Evolutionary conservation across 1,140 invertebrate genomes (phyloP), one percentile per base, ranked within the genome.

Genomic region (Bemisia tabaci): DNA sequence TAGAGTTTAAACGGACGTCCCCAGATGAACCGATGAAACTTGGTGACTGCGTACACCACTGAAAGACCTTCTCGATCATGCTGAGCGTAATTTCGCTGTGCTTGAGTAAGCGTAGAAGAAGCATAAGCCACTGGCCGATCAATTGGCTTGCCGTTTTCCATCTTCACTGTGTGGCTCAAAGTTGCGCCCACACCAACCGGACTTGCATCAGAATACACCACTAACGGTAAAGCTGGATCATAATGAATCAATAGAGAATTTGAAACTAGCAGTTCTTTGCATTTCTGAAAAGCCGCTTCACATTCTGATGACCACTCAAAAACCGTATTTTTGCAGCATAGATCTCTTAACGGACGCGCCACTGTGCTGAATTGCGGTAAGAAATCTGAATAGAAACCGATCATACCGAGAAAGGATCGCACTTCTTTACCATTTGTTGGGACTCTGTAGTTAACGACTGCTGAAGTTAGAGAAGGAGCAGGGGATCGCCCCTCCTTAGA

Each of bases 161-260:
- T 66, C 12, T 71, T 59, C 22, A 71, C 72, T 0, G 63, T 68
- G 65, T 84, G 81, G 1, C 74, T 74, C 0, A 84, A 67, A 11
- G 81, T 75, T 1, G 76, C 77, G 0, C 81, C 80, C 2, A 84
- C 68, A 17, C 79, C 82, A 70, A 76, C 76, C 0, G 74, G 68
- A 26, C 75, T 79, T 12, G 80, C 79, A 73, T 84, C 82, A 33
- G 77, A 77, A 17, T 78, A 73, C 27, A 83, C 24, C 12, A 77
- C 69, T 5, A 82, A 64, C 22, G 72, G 66, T 27, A 73, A 68
- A 17, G 73, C 65, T 25, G 74, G 73, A 62, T 82, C 74, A 69
- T 75, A 82, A 60, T 75, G 72, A 0, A 65, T 64, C 1, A 77
- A 67, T 21, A 76, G 67, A 12, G 26, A 59, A 33, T 68, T 62